A percentile compares a stretch with the other conserved stretches of the same genome.
phyloP scores from a whole-genome alignment of 2,113 vertebrate species.

The Cyrtonyx montezumae region DNA sequence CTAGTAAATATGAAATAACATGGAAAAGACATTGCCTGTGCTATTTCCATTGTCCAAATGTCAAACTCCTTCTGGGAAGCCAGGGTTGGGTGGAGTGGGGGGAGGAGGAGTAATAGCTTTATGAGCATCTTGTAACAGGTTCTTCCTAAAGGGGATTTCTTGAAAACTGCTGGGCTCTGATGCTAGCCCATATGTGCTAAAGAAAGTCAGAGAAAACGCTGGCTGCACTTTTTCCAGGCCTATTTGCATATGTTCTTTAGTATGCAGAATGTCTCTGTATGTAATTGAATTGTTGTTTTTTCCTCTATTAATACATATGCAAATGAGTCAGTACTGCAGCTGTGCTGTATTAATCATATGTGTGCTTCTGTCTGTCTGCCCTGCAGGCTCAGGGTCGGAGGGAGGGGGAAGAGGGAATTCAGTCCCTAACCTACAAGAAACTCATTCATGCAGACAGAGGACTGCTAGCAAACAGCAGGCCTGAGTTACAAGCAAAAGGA shows the following conservation, averaged over 20 bases:
- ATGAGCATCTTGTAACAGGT: slow-evolving; percentile 41
- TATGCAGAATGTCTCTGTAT: slow-evolving; percentile 79
- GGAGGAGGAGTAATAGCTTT: slow-evolving; percentile 6
- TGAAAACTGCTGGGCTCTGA: slow-evolving; percentile 49
- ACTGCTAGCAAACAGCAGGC: slow-evolving; percentile 59
- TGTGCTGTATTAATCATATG: slow-evolving; percentile 82
- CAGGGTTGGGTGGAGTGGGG: background rate
- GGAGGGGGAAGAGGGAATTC: slow-evolving; percentile 59
- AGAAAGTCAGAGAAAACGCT: slow-evolving; percentile 49
- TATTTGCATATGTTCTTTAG: slow-evolving; percentile 79
- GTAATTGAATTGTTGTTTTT: slow-evolving; percentile 84
- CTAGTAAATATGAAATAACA: slow-evolving; percentile 23
- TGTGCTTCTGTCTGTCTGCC: slow-evolving; percentile 79
- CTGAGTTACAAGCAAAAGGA: slow-evolving; percentile 23
- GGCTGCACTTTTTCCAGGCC: slow-evolving; percentile 65
- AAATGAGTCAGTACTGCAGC: slow-evolving; percentile 81
- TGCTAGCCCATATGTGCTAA: slow-evolving; percentile 52
- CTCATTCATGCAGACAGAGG: slow-evolving; percentile 72
- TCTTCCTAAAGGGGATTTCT: slow-evolving; percentile 57
- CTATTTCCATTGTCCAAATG: slow-evolving; percentile 65
- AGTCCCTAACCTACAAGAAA: slow-evolving; percentile 74
- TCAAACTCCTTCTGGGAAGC: slow-evolving; percentile 36
- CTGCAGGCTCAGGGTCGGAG: slow-evolving; percentile 70
- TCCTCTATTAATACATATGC: slow-evolving; percentile 84
- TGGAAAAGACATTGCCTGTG: background rate